phyloP scores from a whole-genome alignment of 2,113 vertebrate genomes.

The Chunga burmeisteri region DNA sequence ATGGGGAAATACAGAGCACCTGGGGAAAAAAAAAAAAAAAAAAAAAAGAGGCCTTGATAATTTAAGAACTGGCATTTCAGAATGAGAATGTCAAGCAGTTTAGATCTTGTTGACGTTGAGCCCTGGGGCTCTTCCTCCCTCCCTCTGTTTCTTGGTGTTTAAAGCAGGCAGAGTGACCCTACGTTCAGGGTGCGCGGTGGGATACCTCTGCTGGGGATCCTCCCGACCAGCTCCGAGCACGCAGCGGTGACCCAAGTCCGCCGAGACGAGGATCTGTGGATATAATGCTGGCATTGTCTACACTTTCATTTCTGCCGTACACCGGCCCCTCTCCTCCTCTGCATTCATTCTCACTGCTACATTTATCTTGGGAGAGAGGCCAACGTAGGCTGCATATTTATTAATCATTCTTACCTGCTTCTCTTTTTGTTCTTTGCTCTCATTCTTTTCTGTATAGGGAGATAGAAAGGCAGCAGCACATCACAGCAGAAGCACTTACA shows the following conservation, averaged over 20 bases:
- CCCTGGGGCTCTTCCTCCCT: slow-evolving; percentile 10
- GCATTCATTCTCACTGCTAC: neutral
- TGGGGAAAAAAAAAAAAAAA: neutral
- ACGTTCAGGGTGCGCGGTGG: neutral
- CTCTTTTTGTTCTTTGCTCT: neutral
- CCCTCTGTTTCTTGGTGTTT: slow-evolving; percentile 1
- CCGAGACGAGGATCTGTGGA: slow-evolving; percentile 2
- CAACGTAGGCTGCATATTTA: neutral
- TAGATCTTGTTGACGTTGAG: slow-evolving; percentile 12
- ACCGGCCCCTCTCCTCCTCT: neutral
- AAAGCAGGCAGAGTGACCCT: neutral
- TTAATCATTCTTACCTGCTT: slow-evolving; percentile 26
- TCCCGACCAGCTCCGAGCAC: neutral
- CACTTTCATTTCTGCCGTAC: neutral
- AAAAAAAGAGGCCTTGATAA: neutral
- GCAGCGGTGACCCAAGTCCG: neutral
- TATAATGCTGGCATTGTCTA: neutral
- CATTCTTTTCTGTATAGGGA: neutral
- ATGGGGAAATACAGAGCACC: neutral
- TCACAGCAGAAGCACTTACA: neutral
- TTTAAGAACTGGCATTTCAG: slow-evolving; percentile 54
- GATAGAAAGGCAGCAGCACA: neutral
- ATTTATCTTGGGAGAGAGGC: slow-evolving; percentile 2
- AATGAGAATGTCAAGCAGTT: slow-evolving; percentile 44
- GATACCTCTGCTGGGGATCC: slow-evolving; percentile 27